Evolutionary conservation across 2,888 invertebrate genomes (phyloP), one percentile per base, ranked within the genome.

Genomic region (Cecidostiba fungosa): DNA sequence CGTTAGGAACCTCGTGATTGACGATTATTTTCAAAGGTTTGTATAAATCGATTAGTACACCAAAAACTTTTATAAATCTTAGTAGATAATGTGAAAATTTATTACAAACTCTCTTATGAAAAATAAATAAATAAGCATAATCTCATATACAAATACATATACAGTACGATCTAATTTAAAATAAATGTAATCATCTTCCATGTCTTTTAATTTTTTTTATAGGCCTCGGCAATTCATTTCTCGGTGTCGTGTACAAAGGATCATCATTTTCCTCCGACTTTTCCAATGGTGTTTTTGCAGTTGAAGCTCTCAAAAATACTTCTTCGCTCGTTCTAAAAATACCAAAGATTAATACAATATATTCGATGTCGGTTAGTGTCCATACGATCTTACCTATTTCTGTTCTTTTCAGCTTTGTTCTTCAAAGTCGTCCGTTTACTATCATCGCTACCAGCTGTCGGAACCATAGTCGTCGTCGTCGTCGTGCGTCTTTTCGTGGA

Each of bases 151-250:
- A 66, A 66, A 66, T 66, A n/a, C n/a, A n/a, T n/a, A n/a, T 26
- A 66, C 29, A 66, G 14, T 14, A 29, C 0, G n/a, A 59, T 59
- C 59, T 66, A 66, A 66, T 66, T 66, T 26, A 66, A 43, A 66
- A 26, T 66, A 66, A 66, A 29, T 66, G 14, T 10, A 14, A 66
- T 66, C 29, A 66, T 66, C 66, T 29, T 10, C 29, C 66, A 4
- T 26, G n/a, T 66, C 10, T 66, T 12, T n/a, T 59, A 8, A 59
- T 59, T n/a, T 26, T 66, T 66, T 66, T 66, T n/a, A 72, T 85
- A 16, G 82, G 85, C n/a, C 78, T 85, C 73, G 85, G 85, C 23
- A 83, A 12, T 77, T 86, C 83, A 4, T 74, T 14, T 29, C 19
- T 36, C 6, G 5, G 5, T 14, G 4, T 62, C 12, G 50, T 50